A percentile compares a stretch with the other conserved stretches of the same genome.
phyloP scores from a whole-genome alignment of 2,113 vertebrate genomes.

The Todiramphus saurophagus region DNA sequence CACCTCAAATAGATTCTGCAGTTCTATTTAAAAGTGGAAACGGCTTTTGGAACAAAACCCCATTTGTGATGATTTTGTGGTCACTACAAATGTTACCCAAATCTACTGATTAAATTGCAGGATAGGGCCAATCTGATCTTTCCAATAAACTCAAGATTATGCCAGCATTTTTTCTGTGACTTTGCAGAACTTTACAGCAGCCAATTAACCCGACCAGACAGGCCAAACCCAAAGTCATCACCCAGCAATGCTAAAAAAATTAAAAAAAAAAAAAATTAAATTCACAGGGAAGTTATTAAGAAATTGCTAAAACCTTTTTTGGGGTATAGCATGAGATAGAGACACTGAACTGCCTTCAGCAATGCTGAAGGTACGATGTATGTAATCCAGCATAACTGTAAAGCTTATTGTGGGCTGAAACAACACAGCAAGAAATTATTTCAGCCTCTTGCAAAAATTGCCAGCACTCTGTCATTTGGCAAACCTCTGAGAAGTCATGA shows the following conservation, averaged over 20 bases:
- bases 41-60: not conserved
- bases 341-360: not conserved
- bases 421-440: not conserved
- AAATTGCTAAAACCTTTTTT: not conserved
- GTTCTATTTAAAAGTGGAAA: not conserved
- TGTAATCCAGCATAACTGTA: constrained; percentile 7
- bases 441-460: not conserved
- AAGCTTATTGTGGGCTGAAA: not conserved
- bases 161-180: not conserved
- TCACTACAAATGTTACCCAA: not conserved
- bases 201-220: not conserved
- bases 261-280: too few species aligned
- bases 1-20: not conserved
- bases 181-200: not conserved
- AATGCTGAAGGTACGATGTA: not conserved
- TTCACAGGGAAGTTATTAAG: not conserved
- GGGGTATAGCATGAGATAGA: not conserved
- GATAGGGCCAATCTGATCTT: not conserved
- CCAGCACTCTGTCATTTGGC: not conserved
- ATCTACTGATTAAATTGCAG: not conserved
- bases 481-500: not conserved
- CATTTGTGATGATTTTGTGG: not conserved
- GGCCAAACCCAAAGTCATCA: not conserved
- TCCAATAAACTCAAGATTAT: not conserved
- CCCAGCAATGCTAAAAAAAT: not conserved